A percentile compares a stretch with the other conserved stretches of the same genome.
phyloP scores from a whole-genome alignment of 2,888 invertebrate species.

The Synergus itoensis region DNA sequence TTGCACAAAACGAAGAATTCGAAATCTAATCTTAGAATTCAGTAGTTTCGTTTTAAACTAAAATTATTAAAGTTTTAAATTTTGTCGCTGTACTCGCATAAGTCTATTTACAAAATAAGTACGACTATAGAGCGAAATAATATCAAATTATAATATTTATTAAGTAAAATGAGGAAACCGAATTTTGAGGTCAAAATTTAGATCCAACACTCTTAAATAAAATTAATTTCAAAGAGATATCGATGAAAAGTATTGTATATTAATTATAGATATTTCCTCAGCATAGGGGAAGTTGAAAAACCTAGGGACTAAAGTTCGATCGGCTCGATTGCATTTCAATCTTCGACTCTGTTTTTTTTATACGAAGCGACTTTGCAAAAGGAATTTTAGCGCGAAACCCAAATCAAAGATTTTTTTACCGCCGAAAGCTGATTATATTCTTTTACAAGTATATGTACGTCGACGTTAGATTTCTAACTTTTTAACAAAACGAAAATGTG shows the following conservation, averaged over 20 bases:
- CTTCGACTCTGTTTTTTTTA: slow-evolving; percentile 31
- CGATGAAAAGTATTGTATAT: slow-evolving; percentile 12
- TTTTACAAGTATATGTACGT: slow-evolving; percentile 20
- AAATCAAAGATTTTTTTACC: slow-evolving; percentile 39
- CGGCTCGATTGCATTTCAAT: slow-evolving; percentile 33
- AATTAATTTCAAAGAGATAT: slow-evolving; percentile 20
- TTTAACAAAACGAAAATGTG: slow-evolving; percentile 29
- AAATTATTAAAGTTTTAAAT: too few species aligned
- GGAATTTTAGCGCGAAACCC: slow-evolving; percentile 34
- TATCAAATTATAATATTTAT: too few species aligned
- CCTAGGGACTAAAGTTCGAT: slow-evolving; percentile 37
- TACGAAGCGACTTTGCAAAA: slow-evolving; percentile 35
- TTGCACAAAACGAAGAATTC: too few species aligned
- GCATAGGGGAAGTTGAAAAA: neutral
- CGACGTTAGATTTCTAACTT: slow-evolving; percentile 39
- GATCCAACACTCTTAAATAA: neutral
- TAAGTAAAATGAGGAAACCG: too few species aligned
- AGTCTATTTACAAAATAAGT: too few species aligned
- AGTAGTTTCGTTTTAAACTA: too few species aligned
- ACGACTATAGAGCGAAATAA: too few species aligned
- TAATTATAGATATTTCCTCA: slow-evolving; percentile 15
- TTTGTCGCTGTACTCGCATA: too few species aligned
- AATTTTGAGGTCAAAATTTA: too few species aligned
- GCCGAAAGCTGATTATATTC: slow-evolving; percentile 34
- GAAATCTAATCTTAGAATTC: too few species aligned